Conservation (phyloP, 1,140 invertebrate species). For the Trichonephila clavipes region DNA sequence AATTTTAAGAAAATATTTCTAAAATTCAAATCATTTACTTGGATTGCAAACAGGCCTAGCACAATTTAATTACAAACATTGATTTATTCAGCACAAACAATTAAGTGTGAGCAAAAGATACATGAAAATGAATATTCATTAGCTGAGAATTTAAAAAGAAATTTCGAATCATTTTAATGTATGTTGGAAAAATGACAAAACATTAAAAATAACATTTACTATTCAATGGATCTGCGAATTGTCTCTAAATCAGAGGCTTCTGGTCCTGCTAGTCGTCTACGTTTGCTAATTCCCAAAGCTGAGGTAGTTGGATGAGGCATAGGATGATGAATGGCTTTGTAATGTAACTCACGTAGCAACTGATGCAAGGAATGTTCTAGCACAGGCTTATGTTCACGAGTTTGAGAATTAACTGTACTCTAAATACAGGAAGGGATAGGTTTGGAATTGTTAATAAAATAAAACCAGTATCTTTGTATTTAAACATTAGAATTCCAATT, state of each 20-base stretch:
- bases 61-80: too few relatives aligned
- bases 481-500: background rate
- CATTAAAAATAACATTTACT: conserved; percentile 78
- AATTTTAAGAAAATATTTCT: too few relatives aligned
- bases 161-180: too few relatives aligned
- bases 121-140: too few relatives aligned
- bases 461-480: too few relatives aligned
- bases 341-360: conserved; percentile 93
- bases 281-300: conserved; percentile 93
- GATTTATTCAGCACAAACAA: too few relatives aligned
- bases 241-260: conserved; percentile 92
- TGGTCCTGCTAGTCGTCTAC: conserved; percentile 93
- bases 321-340: conserved; percentile 94
- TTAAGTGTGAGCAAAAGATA: too few relatives aligned
- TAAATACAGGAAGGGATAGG: background rate
- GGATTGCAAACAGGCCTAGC: too few relatives aligned
- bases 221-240: conserved; percentile 92
- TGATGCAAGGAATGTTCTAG: conserved; percentile 98
- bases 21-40: too few relatives aligned
- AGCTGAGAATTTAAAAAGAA: too few relatives aligned
- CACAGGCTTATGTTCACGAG: conserved; percentile 95
- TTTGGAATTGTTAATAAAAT: too few relatives aligned
- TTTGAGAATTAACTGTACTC: conserved; percentile 67
- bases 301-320: conserved; percentile 96
- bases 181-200: too few relatives aligned